Conservation (phyloP, 2,888 invertebrate species). For the Calameuta pallipes region DNA sequence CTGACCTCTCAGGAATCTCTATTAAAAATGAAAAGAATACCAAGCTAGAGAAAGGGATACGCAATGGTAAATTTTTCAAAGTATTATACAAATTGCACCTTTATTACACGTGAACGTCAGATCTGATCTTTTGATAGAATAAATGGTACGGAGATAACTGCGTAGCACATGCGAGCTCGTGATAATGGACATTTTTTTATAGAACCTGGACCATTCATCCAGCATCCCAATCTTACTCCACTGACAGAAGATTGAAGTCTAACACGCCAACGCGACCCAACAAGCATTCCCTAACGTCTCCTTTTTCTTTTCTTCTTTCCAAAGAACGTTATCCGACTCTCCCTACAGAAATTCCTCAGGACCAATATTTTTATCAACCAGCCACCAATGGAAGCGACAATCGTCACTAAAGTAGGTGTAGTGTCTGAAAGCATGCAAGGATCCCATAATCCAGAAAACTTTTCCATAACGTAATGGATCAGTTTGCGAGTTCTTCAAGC, state of each 20-base stretch:
- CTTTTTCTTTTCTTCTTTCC: background rate
- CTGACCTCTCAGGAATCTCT: background rate
- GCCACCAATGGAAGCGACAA: background rate
- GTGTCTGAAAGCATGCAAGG: background rate
- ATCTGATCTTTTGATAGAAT: background rate
- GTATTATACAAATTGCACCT: background rate
- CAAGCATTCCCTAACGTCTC: background rate
- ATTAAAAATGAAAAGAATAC: background rate
- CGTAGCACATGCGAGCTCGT: background rate
- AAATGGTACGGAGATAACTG: background rate
- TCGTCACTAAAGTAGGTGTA: background rate
- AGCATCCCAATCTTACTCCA: background rate
- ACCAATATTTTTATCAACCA: background rate
- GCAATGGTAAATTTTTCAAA: background rate
- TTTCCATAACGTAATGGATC: background rate
- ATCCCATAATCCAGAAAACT: background rate
- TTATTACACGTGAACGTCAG: background rate
- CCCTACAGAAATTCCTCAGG: background rate
- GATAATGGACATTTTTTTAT: background rate
- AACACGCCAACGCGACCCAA: background rate
- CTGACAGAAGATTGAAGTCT: background rate
- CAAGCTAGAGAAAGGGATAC: background rate
- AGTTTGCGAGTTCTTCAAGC: background rate
- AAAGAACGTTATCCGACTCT: background rate
- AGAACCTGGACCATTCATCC: background rate